Conservation (phyloP, 2,797 vertebrate species). For the Eutrigla gurnardus region DNA sequence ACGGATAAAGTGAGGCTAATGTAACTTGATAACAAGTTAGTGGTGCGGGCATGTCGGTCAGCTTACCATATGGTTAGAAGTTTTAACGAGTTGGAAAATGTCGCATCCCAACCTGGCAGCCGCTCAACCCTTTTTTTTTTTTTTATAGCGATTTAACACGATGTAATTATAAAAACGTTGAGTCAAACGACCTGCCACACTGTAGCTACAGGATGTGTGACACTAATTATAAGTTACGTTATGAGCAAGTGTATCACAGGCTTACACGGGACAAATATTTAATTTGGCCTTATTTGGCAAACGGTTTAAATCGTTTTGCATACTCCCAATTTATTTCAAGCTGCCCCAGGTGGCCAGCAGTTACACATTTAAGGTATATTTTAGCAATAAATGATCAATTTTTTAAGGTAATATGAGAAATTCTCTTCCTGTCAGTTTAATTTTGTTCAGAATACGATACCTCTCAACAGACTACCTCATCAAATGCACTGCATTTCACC, state of each 20-base stretch:
- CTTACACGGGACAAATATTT: neutral
- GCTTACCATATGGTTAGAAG: conserved; percentile 51
- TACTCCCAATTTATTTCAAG: neutral
- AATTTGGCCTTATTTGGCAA: conserved; percentile 3
- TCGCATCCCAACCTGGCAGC: conserved; percentile 20
- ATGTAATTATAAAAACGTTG: conserved; percentile 3
- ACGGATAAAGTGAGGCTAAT: conserved; percentile 1
- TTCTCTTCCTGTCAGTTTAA: neutral
- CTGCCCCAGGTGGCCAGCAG: neutral
- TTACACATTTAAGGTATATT: neutral
- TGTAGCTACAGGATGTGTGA: neutral
- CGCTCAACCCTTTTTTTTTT: too few relatives aligned
- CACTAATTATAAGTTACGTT: too few relatives aligned
- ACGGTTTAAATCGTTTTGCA: neutral
- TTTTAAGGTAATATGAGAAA: neutral
- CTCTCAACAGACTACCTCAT: neutral
- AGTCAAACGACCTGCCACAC: neutral
- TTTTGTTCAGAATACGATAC: neutral
- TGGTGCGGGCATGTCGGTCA: neutral
- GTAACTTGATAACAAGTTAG: conserved; percentile 26
- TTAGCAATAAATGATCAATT: neutral
- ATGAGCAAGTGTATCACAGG: neutral
- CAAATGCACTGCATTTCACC: conserved; percentile 16
- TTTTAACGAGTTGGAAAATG: conserved; percentile 20
- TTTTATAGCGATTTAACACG: conserved; percentile 14